phyloP scores from a whole-genome alignment of 2,888 invertebrate genomes.

The Drosophila yooni region DNA sequence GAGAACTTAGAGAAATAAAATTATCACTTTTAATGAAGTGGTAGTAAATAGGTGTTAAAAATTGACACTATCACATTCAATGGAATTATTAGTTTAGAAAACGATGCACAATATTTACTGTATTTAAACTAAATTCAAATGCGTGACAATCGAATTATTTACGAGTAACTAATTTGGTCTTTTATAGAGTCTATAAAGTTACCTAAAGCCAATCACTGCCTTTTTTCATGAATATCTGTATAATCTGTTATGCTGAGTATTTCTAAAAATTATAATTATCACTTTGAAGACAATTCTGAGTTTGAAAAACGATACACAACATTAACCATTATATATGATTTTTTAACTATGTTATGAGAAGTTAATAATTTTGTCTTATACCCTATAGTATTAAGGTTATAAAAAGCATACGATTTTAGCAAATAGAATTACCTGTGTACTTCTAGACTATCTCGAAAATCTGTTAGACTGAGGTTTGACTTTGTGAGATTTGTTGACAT shows the following conservation, averaged over 20 bases:
- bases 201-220: background rate
- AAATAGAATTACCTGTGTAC: background rate
- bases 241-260: background rate
- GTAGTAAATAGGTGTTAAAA: background rate
- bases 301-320: background rate
- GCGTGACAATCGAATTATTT: background rate
- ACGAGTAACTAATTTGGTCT: background rate
- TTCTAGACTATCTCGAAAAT: background rate
- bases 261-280: background rate
- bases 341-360: background rate
- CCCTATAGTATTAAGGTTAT: background rate
- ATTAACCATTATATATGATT: background rate
- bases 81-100: background rate
- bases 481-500: conserved; percentile 30
- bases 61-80: background rate
- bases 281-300: background rate
- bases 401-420: background rate
- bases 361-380: background rate
- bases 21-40: background rate
- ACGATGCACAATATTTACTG: background rate
- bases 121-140: background rate
- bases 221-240: background rate
- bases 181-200: background rate
- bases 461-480: conserved; percentile 1
- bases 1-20: background rate